phyloP scores from a whole-genome alignment of 1,140 invertebrate genomes.

The Steinernema feltiae region DNA sequence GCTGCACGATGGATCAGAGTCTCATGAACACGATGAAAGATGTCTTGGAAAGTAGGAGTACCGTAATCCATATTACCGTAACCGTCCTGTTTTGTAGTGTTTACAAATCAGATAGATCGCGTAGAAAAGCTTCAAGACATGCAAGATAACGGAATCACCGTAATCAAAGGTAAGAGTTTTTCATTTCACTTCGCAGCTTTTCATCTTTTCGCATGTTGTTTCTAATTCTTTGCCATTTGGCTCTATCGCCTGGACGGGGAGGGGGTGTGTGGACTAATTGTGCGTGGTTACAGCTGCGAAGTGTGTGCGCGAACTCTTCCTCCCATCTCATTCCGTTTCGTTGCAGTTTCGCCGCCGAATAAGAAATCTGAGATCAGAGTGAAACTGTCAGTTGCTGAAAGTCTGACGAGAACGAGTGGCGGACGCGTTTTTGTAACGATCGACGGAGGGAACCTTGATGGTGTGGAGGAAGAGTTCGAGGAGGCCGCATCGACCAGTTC shows the following conservation, averaged over 20 bases:
- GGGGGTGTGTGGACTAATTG: background rate
- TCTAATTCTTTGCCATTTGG: background rate
- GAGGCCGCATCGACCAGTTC: conserved; percentile 7
- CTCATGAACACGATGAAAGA: background rate
- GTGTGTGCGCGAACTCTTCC: conserved; percentile 10
- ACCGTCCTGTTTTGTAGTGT: background rate
- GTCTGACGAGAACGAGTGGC: no score
- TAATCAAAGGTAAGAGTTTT: background rate
- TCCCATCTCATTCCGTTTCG: conserved; percentile 3
- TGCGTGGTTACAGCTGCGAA: background rate
- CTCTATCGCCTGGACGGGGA: background rate
- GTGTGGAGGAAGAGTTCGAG: conserved; percentile 11
- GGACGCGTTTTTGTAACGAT: background rate
- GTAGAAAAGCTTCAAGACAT: background rate
- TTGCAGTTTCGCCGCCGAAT: conserved; percentile 3
- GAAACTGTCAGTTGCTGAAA: background rate
- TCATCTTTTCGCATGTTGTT: background rate
- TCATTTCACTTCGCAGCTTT: conserved; percentile 8
- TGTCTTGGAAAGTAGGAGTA: background rate
- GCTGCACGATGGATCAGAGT: background rate
- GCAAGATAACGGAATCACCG: background rate
- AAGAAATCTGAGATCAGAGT: background rate
- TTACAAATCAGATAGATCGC: background rate
- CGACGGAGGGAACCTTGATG: background rate
- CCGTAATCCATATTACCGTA: background rate